Base-by-base conservation (phyloP, 2,888 invertebrate species). In the Polymixis flavicincta region DNA sequence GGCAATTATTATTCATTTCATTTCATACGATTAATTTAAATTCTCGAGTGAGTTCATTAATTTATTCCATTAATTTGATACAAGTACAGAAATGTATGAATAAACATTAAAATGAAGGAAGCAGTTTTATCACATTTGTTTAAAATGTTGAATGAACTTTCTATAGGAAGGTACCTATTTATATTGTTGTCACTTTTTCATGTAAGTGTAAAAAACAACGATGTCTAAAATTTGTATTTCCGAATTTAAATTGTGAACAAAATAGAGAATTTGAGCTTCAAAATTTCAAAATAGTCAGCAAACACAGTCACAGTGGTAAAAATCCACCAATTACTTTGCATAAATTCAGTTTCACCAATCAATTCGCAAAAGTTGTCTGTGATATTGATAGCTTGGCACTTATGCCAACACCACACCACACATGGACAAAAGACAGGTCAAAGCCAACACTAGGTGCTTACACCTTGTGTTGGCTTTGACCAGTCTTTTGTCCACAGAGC, bases 251-350 rank as follows among this genome's bases (percentile, higher is more conserved):
- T 37, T n/a, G n/a, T 0, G 11, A 32, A 2, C 8, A 54, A 71
- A 71, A 22, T 22, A 19, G 6, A 9, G 13, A 25, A 5, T 9
- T 2, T 13, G 6, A 5, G 11, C 22, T 64, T n/a, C 0, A 37
- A 63, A 0, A 11, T 68, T 67, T 60, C 17, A 32, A 61, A 52
- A 66, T 22, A 52, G 13, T 45, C 37, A 11, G 13, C 14, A 17
- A 32, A 59, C 5, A 17, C 25, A n/a, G n/a, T n/a, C 66, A 52
- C 55, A 54, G 69, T 60, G 59, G 32, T 50, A 8, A 60, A 78
- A 83, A 57, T 68, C 52, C 5, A 13, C 45, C 76, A 64, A 76
- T 82, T 66, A 74, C 50, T 63, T 72, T 74, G 67, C 81, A 81
- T 70, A 84, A 74, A 64, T 48, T 74, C 67, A 72, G 66, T 67